phyloP scores from a whole-genome alignment of 2,113 vertebrate genomes.

The Nyctereutes procyonoides region DNA sequence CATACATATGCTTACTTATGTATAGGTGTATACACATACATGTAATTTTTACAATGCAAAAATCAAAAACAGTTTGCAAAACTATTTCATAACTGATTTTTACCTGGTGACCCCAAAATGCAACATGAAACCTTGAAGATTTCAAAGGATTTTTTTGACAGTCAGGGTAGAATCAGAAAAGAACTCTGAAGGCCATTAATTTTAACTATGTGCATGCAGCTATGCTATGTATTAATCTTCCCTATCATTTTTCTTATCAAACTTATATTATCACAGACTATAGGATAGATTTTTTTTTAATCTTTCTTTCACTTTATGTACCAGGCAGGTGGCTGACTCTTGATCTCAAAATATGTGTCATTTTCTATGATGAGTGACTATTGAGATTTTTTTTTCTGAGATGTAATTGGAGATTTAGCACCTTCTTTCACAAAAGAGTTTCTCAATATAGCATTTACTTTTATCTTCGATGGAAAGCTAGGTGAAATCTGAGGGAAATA shows the following conservation, averaged over 20 bases:
- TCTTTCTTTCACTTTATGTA: constrained; percentile 60
- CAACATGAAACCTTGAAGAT: constrained; percentile 5
- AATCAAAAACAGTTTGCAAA: not conserved
- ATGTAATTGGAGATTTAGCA: constrained; percentile 76
- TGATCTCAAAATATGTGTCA: constrained; percentile 77
- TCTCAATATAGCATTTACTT: constrained; percentile 74
- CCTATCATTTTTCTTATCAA: constrained; percentile 74
- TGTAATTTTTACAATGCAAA: constrained; percentile 32
- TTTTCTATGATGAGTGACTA: constrained; percentile 75
- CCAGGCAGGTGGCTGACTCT: constrained; percentile 75
- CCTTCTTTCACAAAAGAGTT: constrained; percentile 75
- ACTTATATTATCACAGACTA: constrained; percentile 66
- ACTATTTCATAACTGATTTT: constrained; percentile 38
- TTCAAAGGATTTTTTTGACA: constrained; percentile 40
- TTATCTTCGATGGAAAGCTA: constrained; percentile 66
- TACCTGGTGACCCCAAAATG: not conserved
- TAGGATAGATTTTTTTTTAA: constrained; percentile 52
- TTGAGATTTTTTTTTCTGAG: constrained; percentile 57
- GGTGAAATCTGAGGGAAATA: constrained; percentile 73
- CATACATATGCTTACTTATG: not conserved
- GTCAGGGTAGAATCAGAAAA: constrained; percentile 22
- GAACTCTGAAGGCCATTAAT: constrained; percentile 69
- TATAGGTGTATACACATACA: not conserved
- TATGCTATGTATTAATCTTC: constrained; percentile 69
- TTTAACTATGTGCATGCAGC: constrained; percentile 58